Percentiles rank a stretch among this genome's conserved stretches.
Evolutionary conservation across 2,888 invertebrate genomes (phyloP).

Genomic region (Euzetes globulus): DNA sequence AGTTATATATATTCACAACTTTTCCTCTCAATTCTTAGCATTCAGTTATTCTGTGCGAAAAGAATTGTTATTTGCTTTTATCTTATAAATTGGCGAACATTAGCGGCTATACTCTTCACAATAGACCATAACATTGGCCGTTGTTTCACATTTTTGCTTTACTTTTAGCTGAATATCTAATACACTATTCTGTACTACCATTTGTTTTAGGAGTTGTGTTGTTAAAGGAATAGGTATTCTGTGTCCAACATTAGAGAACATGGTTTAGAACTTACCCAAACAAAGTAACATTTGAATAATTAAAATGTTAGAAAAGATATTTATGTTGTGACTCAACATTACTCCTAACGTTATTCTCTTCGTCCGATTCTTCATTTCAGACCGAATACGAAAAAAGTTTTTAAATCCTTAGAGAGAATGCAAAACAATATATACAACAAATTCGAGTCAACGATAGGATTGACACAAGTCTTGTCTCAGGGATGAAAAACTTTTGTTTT

Average conservation of each 20-base stretch:
- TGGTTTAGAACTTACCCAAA: not conserved
- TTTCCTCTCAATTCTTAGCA: not conserved
- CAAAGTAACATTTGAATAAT: not conserved
- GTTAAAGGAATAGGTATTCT: not conserved
- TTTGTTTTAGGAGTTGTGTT: constrained; percentile 1
- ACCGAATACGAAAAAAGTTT: not conserved
- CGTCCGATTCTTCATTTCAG: constrained; percentile 1
- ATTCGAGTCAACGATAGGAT: not conserved
- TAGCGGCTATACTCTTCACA: not conserved
- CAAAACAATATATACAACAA: not conserved
- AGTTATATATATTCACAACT: not conserved
- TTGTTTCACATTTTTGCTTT: not conserved
- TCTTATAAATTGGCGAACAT: not conserved
- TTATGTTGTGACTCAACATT: not conserved
- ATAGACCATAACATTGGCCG: too few species aligned
- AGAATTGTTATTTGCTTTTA: too few species aligned
- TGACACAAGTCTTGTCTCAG: not conserved
- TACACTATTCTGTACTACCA: not conserved
- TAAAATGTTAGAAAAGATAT: not conserved
- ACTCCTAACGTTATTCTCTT: not conserved
- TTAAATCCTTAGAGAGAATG: not conserved
- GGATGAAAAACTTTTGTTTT: not conserved
- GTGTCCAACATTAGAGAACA: not conserved
- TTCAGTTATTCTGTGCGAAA: not conserved
- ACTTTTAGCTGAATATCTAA: not conserved